Percentiles rank a stretch among this genome's conserved stretches.
phyloP scores from a whole-genome alignment of 2,797 vertebrate genomes.

The Galago senegalensis region DNA sequence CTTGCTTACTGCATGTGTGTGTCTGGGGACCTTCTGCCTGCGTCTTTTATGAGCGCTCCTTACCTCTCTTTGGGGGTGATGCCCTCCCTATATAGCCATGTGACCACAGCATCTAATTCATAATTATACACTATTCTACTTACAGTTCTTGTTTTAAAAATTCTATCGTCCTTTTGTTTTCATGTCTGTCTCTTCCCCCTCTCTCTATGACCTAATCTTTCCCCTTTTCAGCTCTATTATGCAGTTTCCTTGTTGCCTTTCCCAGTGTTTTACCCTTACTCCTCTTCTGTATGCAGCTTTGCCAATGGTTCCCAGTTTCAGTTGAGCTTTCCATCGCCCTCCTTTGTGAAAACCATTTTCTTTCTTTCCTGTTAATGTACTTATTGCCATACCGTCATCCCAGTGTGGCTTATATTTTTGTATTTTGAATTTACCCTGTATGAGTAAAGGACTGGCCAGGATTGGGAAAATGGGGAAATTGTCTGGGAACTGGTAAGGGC shows the following conservation, averaged over 20 bases:
- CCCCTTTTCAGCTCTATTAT: conserved; percentile 57
- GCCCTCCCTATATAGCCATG: conserved; percentile 53
- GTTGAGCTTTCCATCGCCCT: conserved; percentile 75
- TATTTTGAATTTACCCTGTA: conserved; percentile 68
- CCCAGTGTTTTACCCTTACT: background rate
- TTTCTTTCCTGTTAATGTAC: conserved; percentile 71
- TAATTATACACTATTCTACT: conserved; percentile 70
- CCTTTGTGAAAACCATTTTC: conserved; percentile 73
- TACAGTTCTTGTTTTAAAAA: conserved; percentile 53
- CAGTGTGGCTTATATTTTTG: conserved; percentile 70
- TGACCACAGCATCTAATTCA: conserved; percentile 65
- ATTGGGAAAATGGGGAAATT: conserved; percentile 63
- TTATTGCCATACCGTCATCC: conserved; percentile 61
- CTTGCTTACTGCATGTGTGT: conserved; percentile 65
- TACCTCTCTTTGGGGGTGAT: conserved; percentile 69
- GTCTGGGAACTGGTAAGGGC: conserved; percentile 47
- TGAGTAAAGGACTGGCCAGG: conserved; percentile 57
- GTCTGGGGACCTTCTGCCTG: conserved; percentile 47
- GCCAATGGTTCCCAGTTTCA: conserved; percentile 46
- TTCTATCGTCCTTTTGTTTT: conserved; percentile 49
- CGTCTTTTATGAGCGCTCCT: conserved; percentile 73
- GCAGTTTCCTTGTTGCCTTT: conserved; percentile 73
- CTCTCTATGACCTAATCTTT: conserved; percentile 68
- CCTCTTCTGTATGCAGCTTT: conserved; percentile 63
- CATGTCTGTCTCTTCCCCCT: background rate